Percentiles rank a stretch among this genome's conserved stretches.
Evolutionary conservation across 1,140 invertebrate genomes (phyloP).

Genomic region (Bombus balteatus): DNA sequence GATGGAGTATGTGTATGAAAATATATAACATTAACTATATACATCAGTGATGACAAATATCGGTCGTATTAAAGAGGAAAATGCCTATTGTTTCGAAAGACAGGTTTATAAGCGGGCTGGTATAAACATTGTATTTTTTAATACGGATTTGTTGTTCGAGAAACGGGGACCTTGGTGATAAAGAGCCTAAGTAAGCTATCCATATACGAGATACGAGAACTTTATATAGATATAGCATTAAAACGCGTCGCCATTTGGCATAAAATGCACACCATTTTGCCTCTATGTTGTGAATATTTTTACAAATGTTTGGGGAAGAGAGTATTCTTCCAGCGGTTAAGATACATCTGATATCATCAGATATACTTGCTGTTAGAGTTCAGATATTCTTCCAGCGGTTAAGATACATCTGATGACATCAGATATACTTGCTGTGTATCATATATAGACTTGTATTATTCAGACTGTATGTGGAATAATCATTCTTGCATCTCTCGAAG

Average conservation of each 20-base stretch:
- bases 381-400: conserved; percentile 33
- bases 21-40: conserved; percentile 46
- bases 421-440: conserved; percentile 57
- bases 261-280: conserved; percentile 55
- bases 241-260: conserved; percentile 65
- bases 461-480: conserved; percentile 41
- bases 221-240: conserved; percentile 64
- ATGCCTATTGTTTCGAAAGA: conserved; percentile 44
- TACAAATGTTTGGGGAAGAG: conserved; percentile 47
- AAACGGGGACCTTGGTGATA: conserved; percentile 60
- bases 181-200: conserved; percentile 61
- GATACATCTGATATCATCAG: conserved; percentile 48
- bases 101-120: conserved; percentile 42
- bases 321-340: conserved; percentile 39
- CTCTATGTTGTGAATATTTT: conserved; percentile 57
- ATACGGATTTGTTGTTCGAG: conserved; percentile 59
- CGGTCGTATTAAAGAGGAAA: conserved; percentile 59
- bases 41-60: conserved; percentile 46
- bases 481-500: conserved; percentile 26
- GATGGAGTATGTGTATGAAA: conserved; percentile 44
- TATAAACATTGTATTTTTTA: conserved; percentile 64
- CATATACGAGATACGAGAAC: conserved; percentile 52
- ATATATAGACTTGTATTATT: conserved; percentile 54
- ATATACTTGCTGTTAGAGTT: conserved; percentile 45
- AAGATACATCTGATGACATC: conserved; percentile 47